These are phyloP conservation scores for Gryon sp. DNA, from an alignment of 1,140 invertebrate species.

Conservation along the genomic window DNA sequence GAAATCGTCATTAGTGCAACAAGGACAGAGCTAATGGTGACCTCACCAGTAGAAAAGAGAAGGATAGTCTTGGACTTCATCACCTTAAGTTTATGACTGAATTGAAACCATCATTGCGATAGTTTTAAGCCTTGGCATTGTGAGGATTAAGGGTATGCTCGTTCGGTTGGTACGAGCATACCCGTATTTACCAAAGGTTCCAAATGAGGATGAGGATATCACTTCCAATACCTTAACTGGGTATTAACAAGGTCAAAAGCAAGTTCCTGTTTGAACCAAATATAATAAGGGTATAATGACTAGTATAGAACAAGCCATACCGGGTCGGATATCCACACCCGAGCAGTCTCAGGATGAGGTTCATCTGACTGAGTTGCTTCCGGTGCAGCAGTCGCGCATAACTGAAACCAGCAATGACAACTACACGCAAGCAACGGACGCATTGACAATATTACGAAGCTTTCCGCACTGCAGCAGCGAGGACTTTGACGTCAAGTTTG, in stretches of 20 bases:
- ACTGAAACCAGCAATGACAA: constrained; percentile 55
- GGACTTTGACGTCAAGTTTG: constrained; percentile 55
- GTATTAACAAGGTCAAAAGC: too few relatives aligned
- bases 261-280: constrained; percentile 21
- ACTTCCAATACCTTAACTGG: too few relatives aligned
- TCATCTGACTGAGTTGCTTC: constrained; percentile 74
- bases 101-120: too few relatives aligned
- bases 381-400: constrained; percentile 74
- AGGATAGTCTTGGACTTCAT: too few relatives aligned
- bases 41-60: too few relatives aligned
- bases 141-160: constrained; percentile 64
- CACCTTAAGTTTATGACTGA: too few relatives aligned
- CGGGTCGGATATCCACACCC: constrained; percentile 38
- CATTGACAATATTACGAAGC: constrained; percentile 71
- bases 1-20: too few relatives aligned
- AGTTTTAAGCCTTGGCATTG: too few relatives aligned
- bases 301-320: constrained; percentile 60
- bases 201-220: too few relatives aligned
- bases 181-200: too few relatives aligned
- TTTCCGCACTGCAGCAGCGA: constrained; percentile 62
- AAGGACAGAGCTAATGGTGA: too few relatives aligned
- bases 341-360: constrained; percentile 69
- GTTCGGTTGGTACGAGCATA: constrained; percentile 43
- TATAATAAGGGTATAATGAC: constrained; percentile 60
- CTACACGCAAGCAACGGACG: constrained; percentile 68